Conservation (phyloP, 2,113 vertebrate species). For the human (Homo sapiens) region GRCh38 chr3:27317501-27318000, state of each 20-base stretch:
- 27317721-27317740: background rate
- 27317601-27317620: background rate
- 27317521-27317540: background rate
- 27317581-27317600: background rate
- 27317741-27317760: background rate
- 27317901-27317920: too few relatives aligned
- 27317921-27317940: too few relatives aligned
- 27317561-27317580: background rate
- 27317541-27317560: background rate
- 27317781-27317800: too few relatives aligned
- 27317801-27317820: too few relatives aligned
- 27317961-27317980: too few relatives aligned
- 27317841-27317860: too few relatives aligned
- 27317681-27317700: background rate
- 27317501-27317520: background rate
- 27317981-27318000: too few relatives aligned
- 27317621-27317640: accelerated
- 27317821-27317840: too few relatives aligned
- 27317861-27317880: too few relatives aligned
- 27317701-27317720: background rate
- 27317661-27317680: background rate
- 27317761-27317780: accelerated
- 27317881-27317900: too few relatives aligned
- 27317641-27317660: background rate
- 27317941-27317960: too few relatives aligned